A percentile compares a stretch with the other conserved stretches of the same genome.
Conservation (phyloP, 2,113 vertebrate genomes). For the Nycticebus coucang region DNA sequence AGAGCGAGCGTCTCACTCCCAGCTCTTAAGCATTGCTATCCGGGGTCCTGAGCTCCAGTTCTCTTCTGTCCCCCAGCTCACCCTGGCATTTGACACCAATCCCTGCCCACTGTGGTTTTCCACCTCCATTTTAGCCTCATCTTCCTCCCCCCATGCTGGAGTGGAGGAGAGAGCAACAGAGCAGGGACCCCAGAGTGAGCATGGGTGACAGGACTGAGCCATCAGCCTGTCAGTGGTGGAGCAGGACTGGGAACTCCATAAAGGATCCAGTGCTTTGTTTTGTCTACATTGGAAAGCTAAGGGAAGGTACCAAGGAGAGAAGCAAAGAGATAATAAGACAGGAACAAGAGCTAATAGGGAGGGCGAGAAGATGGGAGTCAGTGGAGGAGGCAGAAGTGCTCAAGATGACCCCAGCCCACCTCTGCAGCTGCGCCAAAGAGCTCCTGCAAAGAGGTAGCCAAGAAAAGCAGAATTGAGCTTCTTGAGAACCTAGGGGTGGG, state of each 20-base stretch:
- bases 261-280: not conserved
- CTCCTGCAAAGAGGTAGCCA: not conserved
- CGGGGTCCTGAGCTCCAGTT: rapidly evolving
- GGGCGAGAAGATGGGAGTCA: not conserved
- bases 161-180: not conserved
- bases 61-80: rapidly evolving
- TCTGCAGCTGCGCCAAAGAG: not conserved
- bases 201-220: not conserved
- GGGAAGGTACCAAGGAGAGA: not conserved
- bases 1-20: not conserved
- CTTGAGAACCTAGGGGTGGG: not conserved
- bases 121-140: not conserved
- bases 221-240: not conserved
- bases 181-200: not conserved
- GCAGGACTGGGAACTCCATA: not conserved
- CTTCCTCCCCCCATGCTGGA: not conserved
- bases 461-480: not conserved
- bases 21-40: not conserved
- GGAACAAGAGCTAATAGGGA: not conserved
- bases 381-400: not conserved
- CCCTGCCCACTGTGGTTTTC: not conserved
- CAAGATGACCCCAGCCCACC: not conserved
- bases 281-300: not conserved
- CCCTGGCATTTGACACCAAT: not conserved
- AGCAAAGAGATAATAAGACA: not conserved